Evolutionary conservation across 2,888 invertebrate genomes (phyloP).

Genomic region (Callosobruchus maculatus): DNA sequence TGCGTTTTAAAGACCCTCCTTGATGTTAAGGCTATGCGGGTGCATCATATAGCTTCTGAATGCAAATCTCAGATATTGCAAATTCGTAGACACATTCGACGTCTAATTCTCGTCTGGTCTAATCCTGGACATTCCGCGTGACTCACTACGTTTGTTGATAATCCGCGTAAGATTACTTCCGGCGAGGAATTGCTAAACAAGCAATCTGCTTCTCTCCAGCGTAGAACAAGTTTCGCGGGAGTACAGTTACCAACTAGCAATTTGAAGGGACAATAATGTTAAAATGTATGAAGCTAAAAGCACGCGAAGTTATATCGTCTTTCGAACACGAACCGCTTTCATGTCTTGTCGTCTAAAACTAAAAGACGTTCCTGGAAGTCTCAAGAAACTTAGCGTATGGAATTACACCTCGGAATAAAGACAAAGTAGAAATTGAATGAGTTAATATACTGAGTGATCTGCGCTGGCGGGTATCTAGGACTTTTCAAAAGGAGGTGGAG

Average conservation of each 20-base stretch:
- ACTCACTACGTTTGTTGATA: not conserved
- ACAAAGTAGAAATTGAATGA: not conserved
- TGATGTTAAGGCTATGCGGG: too few relatives aligned
- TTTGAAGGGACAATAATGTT: not conserved
- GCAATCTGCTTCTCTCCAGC: not conserved
- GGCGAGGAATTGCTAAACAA: not conserved
- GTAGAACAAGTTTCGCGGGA: slow-evolving; percentile 5
- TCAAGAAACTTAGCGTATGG: slow-evolving; percentile 12
- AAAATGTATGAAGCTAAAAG: slow-evolving; percentile 1
- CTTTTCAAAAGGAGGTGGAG: too few relatives aligned
- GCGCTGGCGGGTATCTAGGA: too few relatives aligned
- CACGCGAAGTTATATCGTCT: slow-evolving; percentile 14
- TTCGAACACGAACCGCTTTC: slow-evolving; percentile 11
- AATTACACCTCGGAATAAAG: slow-evolving; percentile 13
- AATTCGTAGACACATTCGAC: too few relatives aligned
- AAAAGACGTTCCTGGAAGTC: slow-evolving; percentile 10
- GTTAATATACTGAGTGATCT: not conserved
- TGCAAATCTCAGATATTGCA: too few relatives aligned
- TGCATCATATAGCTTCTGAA: too few relatives aligned
- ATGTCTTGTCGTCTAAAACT: slow-evolving; percentile 7
- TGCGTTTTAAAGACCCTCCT: too few relatives aligned
- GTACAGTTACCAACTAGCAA: slow-evolving; percentile 5
- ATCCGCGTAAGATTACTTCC: not conserved
- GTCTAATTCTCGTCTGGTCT: too few relatives aligned
- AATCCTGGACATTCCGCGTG: not conserved